phyloP scores from a whole-genome alignment of 2,888 invertebrate genomes.

The Lypha dubia region DNA sequence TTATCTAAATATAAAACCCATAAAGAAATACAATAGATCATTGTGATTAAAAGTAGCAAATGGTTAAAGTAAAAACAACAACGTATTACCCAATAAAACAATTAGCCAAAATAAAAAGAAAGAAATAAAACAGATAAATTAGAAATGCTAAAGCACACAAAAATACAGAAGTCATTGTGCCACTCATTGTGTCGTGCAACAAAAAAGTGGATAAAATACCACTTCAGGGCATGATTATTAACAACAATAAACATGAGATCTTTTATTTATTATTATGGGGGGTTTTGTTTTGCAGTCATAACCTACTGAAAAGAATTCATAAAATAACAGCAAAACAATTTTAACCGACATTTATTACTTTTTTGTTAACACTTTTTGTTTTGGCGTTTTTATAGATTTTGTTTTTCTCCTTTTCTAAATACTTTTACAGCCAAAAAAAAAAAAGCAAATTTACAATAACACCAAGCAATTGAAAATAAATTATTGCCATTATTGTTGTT shows the following conservation, averaged over 20 bases:
- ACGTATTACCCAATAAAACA: not conserved
- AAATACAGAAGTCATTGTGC: not conserved
- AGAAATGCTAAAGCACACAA: not conserved
- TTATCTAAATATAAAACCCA: not conserved
- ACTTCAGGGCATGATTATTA: not conserved
- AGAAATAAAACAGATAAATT: not conserved
- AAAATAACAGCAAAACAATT: slow-evolving; percentile 13
- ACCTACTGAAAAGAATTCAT: slow-evolving; percentile 18
- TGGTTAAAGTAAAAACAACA: not conserved
- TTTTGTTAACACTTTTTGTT: slow-evolving; percentile 40
- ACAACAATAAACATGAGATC: slow-evolving; percentile 7
- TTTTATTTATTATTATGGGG: not conserved
- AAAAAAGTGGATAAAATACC: no score
- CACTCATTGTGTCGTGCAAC: slow-evolving; percentile 20
- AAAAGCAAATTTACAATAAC: slow-evolving; percentile 7
- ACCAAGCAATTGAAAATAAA: slow-evolving; percentile 24
- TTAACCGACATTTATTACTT: slow-evolving; percentile 47
- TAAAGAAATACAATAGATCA: not conserved
- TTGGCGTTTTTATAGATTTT: slow-evolving; percentile 13
- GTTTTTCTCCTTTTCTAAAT: slow-evolving; percentile 3
- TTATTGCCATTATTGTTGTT: slow-evolving; percentile 56
- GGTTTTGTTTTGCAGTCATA: slow-evolving; percentile 12
- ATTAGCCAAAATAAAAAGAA: not conserved
- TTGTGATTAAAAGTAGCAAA: not conserved
- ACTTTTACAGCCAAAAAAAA: slow-evolving; percentile 27